These are phyloP conservation scores for Orchesellides sinensis DNA, from an alignment of 2,888 invertebrate genomes.

Conservation along the genomic window DNA sequence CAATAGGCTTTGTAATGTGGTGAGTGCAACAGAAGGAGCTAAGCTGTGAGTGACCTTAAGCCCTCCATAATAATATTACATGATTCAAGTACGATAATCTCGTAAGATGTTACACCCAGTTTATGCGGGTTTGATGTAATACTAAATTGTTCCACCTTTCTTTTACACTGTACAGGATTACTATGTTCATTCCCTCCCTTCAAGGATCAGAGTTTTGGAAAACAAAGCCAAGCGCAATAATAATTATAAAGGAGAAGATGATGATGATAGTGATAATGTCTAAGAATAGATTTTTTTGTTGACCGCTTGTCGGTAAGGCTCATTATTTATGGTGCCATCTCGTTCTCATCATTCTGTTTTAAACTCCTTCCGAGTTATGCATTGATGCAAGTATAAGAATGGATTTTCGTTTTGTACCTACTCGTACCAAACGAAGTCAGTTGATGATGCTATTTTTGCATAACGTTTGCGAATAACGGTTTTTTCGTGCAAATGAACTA, in stretches of 20 bases:
- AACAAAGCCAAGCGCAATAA: neutral
- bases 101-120: conserved; percentile 38
- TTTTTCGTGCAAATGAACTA: conserved; percentile 57
- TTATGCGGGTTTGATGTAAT: conserved; percentile 28
- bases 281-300: neutral
- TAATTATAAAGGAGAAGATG: neutral
- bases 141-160: conserved; percentile 13
- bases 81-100: conserved; percentile 40
- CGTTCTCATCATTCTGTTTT: neutral
- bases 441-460: conserved; percentile 42
- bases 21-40: too few species aligned
- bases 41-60: conserved; percentile 52
- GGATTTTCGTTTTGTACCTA: too few species aligned
- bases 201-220: neutral
- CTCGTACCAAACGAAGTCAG: neutral
- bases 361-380: neutral
- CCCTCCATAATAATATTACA: conserved; percentile 49
- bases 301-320: neutral
- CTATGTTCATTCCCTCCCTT: neutral
- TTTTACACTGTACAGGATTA: neutral
- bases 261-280: neutral
- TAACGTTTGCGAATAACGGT: conserved; percentile 51
- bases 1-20: too few species aligned
- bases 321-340: conserved; percentile 8
- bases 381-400: neutral